These are phyloP conservation scores for Gasterosteus aculeatus DNA, from an alignment of 2,113 vertebrate species.

Conservation along the genomic window DNA sequence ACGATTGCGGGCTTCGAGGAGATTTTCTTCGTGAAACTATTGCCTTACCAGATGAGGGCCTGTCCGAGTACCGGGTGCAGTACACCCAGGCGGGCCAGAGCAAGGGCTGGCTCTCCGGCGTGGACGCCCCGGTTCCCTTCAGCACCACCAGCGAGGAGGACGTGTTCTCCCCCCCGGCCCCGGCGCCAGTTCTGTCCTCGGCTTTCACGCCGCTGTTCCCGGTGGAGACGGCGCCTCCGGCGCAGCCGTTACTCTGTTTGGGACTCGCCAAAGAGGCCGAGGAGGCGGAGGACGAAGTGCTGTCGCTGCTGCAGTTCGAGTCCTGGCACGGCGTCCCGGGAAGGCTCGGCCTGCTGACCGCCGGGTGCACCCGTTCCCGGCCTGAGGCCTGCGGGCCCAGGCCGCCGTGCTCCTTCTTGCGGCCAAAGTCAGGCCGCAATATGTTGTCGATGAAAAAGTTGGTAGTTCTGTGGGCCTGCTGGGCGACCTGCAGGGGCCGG, in stretches of 20 bases:
- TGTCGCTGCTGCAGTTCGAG: constrained; percentile 84
- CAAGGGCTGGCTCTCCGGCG: constrained; percentile 85
- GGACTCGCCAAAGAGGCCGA: constrained; percentile 57
- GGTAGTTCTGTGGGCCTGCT: constrained; percentile 85
- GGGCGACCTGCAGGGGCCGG: constrained; percentile 78
- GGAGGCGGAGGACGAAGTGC: constrained; percentile 78
- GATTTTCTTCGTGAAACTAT: constrained; percentile 36
- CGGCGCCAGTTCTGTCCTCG: constrained; percentile 73
- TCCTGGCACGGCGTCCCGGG: constrained; percentile 81
- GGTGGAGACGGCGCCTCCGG: constrained; percentile 17
- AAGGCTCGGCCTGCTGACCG: constrained; percentile 70
- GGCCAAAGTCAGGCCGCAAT: constrained; percentile 90
- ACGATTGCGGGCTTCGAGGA: no score
- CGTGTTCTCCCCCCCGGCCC: constrained; percentile 76
- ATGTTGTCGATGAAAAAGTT: constrained; percentile 96
- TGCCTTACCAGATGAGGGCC: constrained; percentile 95
- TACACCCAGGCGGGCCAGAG: constrained; percentile 98
- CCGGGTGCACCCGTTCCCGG: constrained; percentile 81
- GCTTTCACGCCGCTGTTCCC: constrained; percentile 59
- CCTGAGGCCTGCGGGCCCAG: constrained; percentile 73
- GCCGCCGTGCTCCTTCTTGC: constrained; percentile 84
- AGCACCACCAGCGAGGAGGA: constrained; percentile 82
- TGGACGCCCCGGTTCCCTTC: constrained; percentile 78
- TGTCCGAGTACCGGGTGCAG: constrained; percentile 94
- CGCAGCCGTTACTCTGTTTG: constrained; percentile 37